Percentiles rank a stretch among this genome's conserved stretches.
Evolutionary conservation across 2,888 invertebrate genomes (phyloP).

Genomic region (Agonum fuliginosum): DNA sequence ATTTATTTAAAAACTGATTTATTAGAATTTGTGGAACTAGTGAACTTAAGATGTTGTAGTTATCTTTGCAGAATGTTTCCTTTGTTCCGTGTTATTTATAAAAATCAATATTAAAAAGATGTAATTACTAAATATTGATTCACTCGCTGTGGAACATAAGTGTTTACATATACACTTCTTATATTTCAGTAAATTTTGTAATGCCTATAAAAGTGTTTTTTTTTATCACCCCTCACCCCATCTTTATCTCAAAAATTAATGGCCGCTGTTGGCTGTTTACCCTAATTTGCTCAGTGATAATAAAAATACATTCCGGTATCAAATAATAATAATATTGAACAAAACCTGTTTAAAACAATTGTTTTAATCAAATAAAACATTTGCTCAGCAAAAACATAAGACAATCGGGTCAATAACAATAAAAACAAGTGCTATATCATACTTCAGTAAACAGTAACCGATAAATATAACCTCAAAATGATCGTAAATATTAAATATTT

Average conservation of each 20-base stretch:
- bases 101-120: conserved; percentile 37
- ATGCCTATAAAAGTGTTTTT: conserved; percentile 46
- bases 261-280: neutral
- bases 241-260: conserved; percentile 5
- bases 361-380: too few species aligned
- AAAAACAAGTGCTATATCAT: neutral
- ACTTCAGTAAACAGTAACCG: too few species aligned
- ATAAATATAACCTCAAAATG: conserved; percentile 14
- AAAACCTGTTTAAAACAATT: too few species aligned
- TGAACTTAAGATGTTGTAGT: conserved; percentile 31
- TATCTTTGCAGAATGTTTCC: conserved; percentile 38
- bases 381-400: neutral
- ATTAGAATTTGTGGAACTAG: conserved; percentile 33
- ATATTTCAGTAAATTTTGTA: conserved; percentile 58
- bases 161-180: conserved; percentile 55
- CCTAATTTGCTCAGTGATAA: too few species aligned
- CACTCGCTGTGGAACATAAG: conserved; percentile 38
- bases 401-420: neutral
- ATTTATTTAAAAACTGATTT: conserved; percentile 31
- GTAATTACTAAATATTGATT: conserved; percentile 41
- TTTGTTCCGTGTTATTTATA: conserved; percentile 50
- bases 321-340: too few species aligned
- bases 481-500: conserved; percentile 11
- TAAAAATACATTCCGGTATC: too few species aligned
- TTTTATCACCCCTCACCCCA: neutral